These are phyloP conservation scores for Dicyrtoma fusca DNA, from an alignment of 2,888 invertebrate species.

Conservation along the genomic window DNA sequence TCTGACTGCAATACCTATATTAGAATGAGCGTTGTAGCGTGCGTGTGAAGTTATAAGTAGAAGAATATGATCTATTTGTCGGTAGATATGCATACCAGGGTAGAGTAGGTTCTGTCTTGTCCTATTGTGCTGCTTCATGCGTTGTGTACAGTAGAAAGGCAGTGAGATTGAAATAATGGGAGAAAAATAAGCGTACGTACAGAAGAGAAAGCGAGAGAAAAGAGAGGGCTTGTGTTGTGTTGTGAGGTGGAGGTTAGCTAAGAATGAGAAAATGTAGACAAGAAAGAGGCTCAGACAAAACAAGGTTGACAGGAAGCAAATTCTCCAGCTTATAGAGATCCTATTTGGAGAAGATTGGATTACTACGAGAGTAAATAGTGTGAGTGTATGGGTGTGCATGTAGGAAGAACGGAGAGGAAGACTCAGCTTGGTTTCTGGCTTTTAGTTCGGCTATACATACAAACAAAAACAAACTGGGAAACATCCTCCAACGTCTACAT, in stretches of 20 bases:
- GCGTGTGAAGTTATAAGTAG: no score
- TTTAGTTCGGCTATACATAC: no score
- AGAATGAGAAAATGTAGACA: constrained; percentile 21
- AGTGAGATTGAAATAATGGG: background rate
- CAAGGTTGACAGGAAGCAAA: constrained; percentile 37
- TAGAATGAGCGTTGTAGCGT: no score
- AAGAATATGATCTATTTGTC: no score
- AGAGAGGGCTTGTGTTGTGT: background rate
- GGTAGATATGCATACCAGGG: no score
- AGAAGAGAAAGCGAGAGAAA: constrained; percentile 4
- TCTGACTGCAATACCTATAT: no score
- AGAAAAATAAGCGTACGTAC: background rate
- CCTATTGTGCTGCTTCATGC: no score
- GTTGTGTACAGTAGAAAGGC: background rate
- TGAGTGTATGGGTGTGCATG: background rate
- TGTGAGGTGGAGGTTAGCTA: constrained; percentile 13
- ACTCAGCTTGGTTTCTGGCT: no score
- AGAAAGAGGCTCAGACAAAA: constrained; percentile 27
- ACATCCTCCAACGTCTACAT: no score
- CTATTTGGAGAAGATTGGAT: constrained; percentile 36
- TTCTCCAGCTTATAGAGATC: constrained; percentile 32
- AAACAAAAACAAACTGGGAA: no score
- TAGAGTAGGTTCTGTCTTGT: no score
- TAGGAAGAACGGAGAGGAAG: no score
- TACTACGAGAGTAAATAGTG: constrained; percentile 19